A percentile compares a stretch with the other conserved stretches of the same genome.
Conservation (phyloP, 2,113 vertebrate genomes). For the Syngnathus floridae region DNA sequence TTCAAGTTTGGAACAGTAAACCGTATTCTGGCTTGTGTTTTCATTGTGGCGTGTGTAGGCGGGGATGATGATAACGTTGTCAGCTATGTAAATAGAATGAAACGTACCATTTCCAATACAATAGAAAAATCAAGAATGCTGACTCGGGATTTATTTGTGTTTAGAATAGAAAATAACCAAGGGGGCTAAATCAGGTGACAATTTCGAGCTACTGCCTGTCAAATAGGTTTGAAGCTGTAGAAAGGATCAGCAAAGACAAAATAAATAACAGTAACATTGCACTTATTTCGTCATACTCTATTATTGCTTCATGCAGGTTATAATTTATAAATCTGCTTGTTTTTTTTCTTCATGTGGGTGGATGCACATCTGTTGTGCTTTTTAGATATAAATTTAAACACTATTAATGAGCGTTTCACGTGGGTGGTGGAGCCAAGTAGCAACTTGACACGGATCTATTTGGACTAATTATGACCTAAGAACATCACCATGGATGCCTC, state of each 20-base stretch:
- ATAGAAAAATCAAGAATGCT: not conserved
- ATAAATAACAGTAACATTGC: too few species aligned
- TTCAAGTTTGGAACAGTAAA: not conserved
- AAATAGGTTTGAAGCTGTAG: not conserved
- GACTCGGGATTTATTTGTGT: not conserved
- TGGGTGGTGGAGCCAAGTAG: slow-evolving; percentile 40
- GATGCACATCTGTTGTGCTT: slow-evolving; percentile 8
- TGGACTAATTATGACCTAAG: slow-evolving; percentile 52
- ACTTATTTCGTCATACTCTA: too few species aligned
- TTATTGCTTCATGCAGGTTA: slow-evolving; percentile 34
- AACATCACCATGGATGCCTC: slow-evolving; percentile 48
- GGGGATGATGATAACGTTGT: not conserved
- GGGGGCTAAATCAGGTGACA: not conserved
- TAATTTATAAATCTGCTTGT: not conserved
- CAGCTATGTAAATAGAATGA: not conserved
- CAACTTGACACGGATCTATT: slow-evolving; percentile 29
- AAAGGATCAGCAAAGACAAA: too few species aligned
- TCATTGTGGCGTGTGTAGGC: not conserved
- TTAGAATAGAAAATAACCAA: not conserved
- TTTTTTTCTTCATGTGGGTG: not conserved
- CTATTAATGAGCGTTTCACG: slow-evolving; percentile 34
- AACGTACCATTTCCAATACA: not conserved
- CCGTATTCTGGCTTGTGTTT: not conserved
- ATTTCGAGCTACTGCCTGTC: not conserved
- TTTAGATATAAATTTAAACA: slow-evolving; percentile 52